Evolutionary conservation across 1,140 invertebrate species (phyloP).

Genomic region (Drosophila kohkoa): DNA sequence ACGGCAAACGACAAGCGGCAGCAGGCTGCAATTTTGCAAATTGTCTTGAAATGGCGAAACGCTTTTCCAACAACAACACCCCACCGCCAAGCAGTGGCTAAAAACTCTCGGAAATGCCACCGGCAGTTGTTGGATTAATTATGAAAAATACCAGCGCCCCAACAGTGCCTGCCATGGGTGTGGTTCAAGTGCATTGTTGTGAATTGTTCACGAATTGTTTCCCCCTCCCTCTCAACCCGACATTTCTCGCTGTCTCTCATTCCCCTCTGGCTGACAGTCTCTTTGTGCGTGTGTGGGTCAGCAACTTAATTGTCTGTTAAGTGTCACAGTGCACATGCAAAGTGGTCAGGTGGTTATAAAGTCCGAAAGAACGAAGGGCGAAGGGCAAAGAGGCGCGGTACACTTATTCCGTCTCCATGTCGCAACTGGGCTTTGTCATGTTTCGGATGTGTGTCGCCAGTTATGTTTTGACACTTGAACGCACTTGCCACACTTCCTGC

Average conservation of each 20-base stretch:
- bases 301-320: slow-evolving; percentile 82
- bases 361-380: slow-evolving; percentile 18
- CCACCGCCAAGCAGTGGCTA: slow-evolving; percentile 50
- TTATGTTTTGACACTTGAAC: slow-evolving; percentile 46
- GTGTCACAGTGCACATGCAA: slow-evolving; percentile 72
- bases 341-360: slow-evolving; percentile 20
- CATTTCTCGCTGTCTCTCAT: slow-evolving; percentile 16
- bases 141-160: slow-evolving; percentile 65
- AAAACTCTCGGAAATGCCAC: slow-evolving; percentile 71
- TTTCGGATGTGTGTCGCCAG: slow-evolving; percentile 40
- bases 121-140: slow-evolving; percentile 81
- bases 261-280: slow-evolving; percentile 5
- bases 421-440: slow-evolving; percentile 5
- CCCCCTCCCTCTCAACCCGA: background rate
- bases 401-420: slow-evolving; percentile 6
- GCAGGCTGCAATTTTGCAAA: slow-evolving; percentile 72
- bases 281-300: slow-evolving; percentile 54
- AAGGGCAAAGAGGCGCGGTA: background rate
- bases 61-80: slow-evolving; percentile 46
- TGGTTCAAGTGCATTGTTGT: slow-evolving; percentile 49
- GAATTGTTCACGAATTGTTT: slow-evolving; percentile 24
- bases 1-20: background rate
- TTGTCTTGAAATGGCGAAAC: slow-evolving; percentile 75
- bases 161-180: background rate
- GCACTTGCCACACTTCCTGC: slow-evolving; percentile 44